A percentile compares a stretch with the other conserved stretches of the same genome.
Conservation (phyloP, 2,888 invertebrate genomes). For the Sinelater perroti region DNA sequence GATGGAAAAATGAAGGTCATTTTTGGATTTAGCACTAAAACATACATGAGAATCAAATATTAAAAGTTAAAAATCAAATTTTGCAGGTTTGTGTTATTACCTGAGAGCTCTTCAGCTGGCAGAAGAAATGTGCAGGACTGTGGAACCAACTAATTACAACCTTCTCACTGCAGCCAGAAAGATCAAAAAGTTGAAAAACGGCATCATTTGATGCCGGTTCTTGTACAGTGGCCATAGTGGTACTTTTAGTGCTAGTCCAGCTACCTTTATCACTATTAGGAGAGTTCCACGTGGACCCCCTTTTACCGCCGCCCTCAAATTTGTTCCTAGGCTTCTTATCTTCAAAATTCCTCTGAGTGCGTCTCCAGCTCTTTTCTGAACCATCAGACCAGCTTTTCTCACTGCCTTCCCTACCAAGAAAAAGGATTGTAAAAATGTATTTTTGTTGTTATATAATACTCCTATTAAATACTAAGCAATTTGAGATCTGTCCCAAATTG, state of each 20-base stretch:
- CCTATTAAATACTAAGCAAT: no score
- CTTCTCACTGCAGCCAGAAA: constrained; percentile 65
- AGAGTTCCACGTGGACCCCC: not conserved
- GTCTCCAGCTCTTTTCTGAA: constrained; percentile 51
- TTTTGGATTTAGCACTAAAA: no score
- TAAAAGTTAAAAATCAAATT: no score
- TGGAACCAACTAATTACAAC: constrained; percentile 78
- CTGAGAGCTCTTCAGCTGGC: constrained; percentile 51
- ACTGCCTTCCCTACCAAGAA: constrained; percentile 41
- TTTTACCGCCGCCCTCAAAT: not conserved
- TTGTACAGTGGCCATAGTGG: not conserved
- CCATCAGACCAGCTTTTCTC: constrained; percentile 51
- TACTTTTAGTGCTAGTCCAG: constrained; percentile 46
- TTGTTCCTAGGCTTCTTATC: not conserved
- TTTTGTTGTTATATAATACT: no score
- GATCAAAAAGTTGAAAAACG: constrained; percentile 46
- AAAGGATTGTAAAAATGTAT: not conserved
- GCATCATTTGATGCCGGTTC: constrained; percentile 50
- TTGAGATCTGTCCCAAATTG: no score
- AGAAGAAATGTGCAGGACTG: constrained; percentile 76
- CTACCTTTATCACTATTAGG: constrained; percentile 5
- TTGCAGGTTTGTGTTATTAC: no score
- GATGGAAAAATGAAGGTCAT: no score
- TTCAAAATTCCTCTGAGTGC: not conserved
- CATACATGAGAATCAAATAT: no score